phyloP scores from a whole-genome alignment of 2,113 vertebrate genomes.

The Mellivora capensis region DNA sequence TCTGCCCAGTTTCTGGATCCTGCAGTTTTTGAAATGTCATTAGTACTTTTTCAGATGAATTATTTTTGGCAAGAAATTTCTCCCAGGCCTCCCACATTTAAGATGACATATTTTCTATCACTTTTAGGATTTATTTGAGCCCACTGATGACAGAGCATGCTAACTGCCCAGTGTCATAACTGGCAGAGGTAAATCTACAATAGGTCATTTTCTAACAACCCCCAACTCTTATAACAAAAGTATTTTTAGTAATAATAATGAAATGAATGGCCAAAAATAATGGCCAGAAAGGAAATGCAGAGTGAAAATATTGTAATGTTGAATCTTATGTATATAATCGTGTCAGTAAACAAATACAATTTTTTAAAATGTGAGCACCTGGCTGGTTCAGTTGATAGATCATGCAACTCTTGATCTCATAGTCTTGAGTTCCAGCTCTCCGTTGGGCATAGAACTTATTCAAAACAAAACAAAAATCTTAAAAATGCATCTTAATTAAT shows the following conservation, averaged over 20 bases:
- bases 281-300: background rate
- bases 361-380: background rate
- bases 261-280: background rate
- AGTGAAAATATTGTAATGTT: background rate
- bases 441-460: background rate
- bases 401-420: background rate
- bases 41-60: background rate
- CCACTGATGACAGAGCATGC: background rate
- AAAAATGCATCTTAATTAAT: background rate
- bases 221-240: background rate
- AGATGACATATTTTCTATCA: background rate
- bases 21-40: background rate
- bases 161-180: background rate
- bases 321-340: background rate
- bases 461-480: background rate
- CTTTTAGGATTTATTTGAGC: background rate
- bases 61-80: background rate
- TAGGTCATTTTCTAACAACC: background rate
- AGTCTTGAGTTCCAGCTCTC: background rate
- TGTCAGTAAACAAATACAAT: background rate
- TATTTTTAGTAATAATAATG: background rate
- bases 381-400: background rate
- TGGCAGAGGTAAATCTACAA: background rate
- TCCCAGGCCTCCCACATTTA: background rate
- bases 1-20: background rate